Percentiles rank a stretch among this genome's conserved stretches.
These are phyloP conservation scores for Temnothorax rugatulus DNA, from an alignment of 2,888 invertebrate genomes.

Conservation along the genomic window DNA sequence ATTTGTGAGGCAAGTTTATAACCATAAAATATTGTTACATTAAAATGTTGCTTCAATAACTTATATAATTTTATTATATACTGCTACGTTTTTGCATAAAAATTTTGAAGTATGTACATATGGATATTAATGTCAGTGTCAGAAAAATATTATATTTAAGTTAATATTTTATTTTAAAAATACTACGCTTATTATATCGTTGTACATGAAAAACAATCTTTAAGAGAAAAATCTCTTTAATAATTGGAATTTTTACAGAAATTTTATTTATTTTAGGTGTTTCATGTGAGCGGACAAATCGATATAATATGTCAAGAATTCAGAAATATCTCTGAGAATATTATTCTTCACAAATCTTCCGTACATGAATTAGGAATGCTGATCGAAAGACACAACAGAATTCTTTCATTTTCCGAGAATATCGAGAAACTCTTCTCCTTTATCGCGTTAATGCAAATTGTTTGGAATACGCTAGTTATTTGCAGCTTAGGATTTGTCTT, in stretches of 20 bases:
- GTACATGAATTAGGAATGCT: slow-evolving; percentile 2
- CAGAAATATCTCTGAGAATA: neutral
- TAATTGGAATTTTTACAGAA: neutral
- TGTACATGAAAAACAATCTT: neutral
- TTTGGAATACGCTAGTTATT: slow-evolving; percentile 59
- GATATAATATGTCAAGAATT: slow-evolving; percentile 46
- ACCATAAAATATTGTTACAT: neutral
- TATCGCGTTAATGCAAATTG: slow-evolving; percentile 60
- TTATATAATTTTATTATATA: neutral
- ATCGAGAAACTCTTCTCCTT: slow-evolving; percentile 8
- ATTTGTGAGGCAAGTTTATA: slow-evolving; percentile 1
- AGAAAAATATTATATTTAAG: too few relatives aligned
- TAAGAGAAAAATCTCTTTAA: neutral
- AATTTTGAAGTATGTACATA: neutral
- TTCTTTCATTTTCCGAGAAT: neutral
- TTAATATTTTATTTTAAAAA: neutral
- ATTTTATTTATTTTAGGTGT: slow-evolving; percentile 41
- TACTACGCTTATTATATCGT: neutral
- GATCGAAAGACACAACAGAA: slow-evolving; percentile 43
- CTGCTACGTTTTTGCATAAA: neutral
- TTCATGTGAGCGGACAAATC: slow-evolving; percentile 47
- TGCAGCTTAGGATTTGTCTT: slow-evolving; percentile 61
- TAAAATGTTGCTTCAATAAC: neutral
- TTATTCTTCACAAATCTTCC: neutral
- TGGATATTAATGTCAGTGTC: neutral